Percentiles rank a stretch among this genome's conserved stretches.
Evolutionary conservation across 2,797 vertebrate species (phyloP).

Genomic region (Mus spretus): DNA sequence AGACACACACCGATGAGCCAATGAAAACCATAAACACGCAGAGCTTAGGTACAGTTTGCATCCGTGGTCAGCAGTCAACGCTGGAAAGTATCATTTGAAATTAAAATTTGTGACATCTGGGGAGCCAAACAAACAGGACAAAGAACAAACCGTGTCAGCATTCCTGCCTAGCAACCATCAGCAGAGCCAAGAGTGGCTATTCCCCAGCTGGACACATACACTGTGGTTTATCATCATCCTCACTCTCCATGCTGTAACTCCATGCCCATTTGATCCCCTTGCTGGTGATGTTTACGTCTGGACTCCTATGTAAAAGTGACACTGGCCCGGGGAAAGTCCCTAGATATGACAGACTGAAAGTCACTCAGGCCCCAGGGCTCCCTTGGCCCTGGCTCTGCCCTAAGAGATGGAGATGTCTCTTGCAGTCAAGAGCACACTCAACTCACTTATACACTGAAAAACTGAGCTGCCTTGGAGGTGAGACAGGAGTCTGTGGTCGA

Average conservation of each 20-base stretch:
- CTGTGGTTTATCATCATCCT: neutral
- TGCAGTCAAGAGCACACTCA: neutral
- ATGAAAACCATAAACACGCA: neutral
- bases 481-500: conserved; percentile 45
- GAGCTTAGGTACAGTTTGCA: neutral
- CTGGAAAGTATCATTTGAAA: conserved; percentile 13
- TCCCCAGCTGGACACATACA: neutral
- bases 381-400: neutral
- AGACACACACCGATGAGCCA: neutral
- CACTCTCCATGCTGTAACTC: fast-evolving
- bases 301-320: neutral
- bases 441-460: neutral
- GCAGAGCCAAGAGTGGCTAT: neutral
- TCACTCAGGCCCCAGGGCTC: neutral
- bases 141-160: neutral
- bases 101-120: neutral
- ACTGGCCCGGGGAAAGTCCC: neutral
- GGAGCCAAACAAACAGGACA: conserved; percentile 8
- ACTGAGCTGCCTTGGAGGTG: conserved; percentile 38
- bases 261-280: neutral
- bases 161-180: neutral
- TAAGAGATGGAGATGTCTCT: neutral
- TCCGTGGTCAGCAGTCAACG: neutral
- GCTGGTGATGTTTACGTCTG: neutral
- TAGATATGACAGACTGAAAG: neutral